Base-by-base conservation (phyloP, 1,140 invertebrate species). In the Neomicropteryx cornuta region DNA sequence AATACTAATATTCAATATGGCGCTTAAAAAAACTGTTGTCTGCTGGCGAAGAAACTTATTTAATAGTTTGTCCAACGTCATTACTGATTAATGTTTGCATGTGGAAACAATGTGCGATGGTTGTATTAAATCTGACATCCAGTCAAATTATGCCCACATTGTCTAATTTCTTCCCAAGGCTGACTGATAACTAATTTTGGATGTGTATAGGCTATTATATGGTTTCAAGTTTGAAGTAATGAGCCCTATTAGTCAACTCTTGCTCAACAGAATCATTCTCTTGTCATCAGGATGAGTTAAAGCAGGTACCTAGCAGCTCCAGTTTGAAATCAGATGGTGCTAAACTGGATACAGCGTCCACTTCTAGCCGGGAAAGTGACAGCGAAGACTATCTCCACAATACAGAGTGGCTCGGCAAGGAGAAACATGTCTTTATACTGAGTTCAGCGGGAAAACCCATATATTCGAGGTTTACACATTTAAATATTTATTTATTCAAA, bases 391-490 rank as follows among this genome's bases (percentile, higher is more conserved):
- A 73, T 49, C 58, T 74, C 24, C 66, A 75, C 41, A 73, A 70
- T 50, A 63, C 72, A 18, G 74, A 82, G 31, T 89, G 91, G 79
- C 71, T 83, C 28, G 71, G 76, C 2, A 82, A 89, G 46, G 81
- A 79, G 34, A 93, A 93, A 58, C 92, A 97, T 67, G 76, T 97
- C 23, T 96, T 97, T 64, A 85, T 97, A 46, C 60, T 97, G 5
- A 96, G 91, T 66, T 82, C 90, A 55, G 86, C 92, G 13, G 92
- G 93, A 8, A 97, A 97, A 66, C 92, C 93, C 16, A 90, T 97
- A 43, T 97, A 95, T 66, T 90, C 89, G 18, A 77, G 91, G 75
- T 90, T 70, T 35, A 58, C 40, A 23, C 22, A 32, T 23, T 37
- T 11, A 27, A 22, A 42, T 28, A 27, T 3, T 24, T 36, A 13